phyloP scores from a whole-genome alignment of 1,140 invertebrate genomes.

The Leptinotarsa lineolata region DNA sequence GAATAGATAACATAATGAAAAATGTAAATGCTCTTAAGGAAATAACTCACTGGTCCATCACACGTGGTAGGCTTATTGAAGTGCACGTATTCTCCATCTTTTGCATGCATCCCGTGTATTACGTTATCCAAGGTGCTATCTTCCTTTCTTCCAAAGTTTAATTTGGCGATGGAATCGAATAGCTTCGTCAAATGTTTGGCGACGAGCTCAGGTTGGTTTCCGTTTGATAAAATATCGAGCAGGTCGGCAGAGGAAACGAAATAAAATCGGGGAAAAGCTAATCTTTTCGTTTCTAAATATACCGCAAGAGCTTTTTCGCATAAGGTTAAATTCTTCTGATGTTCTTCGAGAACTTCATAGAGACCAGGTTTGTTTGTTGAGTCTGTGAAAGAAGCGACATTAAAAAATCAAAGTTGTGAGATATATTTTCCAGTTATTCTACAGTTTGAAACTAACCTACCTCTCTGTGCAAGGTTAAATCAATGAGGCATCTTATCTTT shows the following conservation, averaged over 20 bases:
- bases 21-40: too few species aligned
- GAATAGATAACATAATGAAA: too few species aligned
- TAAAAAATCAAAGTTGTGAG: too few species aligned
- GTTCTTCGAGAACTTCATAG: slow-evolving; percentile 73
- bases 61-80: slow-evolving; percentile 77
- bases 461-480: too few species aligned
- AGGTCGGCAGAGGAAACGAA: slow-evolving; percentile 97
- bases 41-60: slow-evolving; percentile 69
- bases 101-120: slow-evolving; percentile 86
- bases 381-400: slow-evolving; percentile 51
- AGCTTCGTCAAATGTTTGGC: slow-evolving; percentile 91
- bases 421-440: too few species aligned
- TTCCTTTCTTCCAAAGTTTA: slow-evolving; percentile 71
- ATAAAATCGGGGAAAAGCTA: slow-evolving; percentile 97
- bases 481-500: too few species aligned
- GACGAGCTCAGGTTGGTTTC: slow-evolving; percentile 87
- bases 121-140: slow-evolving; percentile 59
- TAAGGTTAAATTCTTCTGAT: slow-evolving; percentile 86
- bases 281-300: slow-evolving; percentile 94
- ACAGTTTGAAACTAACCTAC: too few species aligned
- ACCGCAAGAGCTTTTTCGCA: slow-evolving; percentile 96
- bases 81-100: slow-evolving; percentile 92
- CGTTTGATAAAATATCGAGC: slow-evolving; percentile 93
- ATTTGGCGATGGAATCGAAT: slow-evolving; percentile 90
- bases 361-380: slow-evolving; percentile 87